Conservation (phyloP, 2,113 vertebrate genomes). For the Murina feae region DNA sequence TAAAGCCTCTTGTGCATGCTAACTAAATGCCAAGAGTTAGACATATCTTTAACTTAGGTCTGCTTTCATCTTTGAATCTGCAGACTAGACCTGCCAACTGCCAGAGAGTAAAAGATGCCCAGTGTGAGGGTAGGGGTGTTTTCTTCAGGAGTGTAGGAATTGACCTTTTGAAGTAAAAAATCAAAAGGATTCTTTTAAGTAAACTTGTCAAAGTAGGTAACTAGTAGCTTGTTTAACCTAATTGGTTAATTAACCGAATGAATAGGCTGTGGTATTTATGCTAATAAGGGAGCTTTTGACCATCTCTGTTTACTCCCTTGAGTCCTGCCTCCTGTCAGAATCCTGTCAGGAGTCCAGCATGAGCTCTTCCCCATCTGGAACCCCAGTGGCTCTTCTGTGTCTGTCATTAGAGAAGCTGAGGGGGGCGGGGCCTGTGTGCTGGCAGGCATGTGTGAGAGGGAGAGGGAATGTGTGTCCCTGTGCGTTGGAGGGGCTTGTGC, state of each 20-base stretch:
- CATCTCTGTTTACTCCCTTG: background rate
- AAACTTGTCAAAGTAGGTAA: background rate
- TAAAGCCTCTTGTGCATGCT: background rate
- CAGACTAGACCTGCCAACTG: background rate
- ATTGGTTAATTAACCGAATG: background rate
- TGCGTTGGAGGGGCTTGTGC: no score
- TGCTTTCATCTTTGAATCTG: background rate
- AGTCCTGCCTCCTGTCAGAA: background rate
- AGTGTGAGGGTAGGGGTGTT: accelerated
- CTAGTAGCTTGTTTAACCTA: background rate
- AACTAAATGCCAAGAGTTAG: background rate
- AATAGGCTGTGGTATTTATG: background rate
- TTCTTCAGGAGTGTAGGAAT: background rate
- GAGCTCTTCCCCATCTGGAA: background rate
- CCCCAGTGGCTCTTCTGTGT: background rate
- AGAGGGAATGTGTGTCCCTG: accelerated
- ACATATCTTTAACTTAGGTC: background rate
- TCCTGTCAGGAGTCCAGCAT: background rate
- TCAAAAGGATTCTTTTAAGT: background rate
- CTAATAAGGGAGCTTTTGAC: background rate
- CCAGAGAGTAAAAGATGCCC: background rate
- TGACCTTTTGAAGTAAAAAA: background rate
- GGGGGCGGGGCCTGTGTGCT: background rate
- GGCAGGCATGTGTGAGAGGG: background rate
- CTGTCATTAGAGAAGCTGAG: background rate